Base-by-base conservation (phyloP, 1,140 invertebrate genomes). In the Potamilus streckersoni region DNA sequence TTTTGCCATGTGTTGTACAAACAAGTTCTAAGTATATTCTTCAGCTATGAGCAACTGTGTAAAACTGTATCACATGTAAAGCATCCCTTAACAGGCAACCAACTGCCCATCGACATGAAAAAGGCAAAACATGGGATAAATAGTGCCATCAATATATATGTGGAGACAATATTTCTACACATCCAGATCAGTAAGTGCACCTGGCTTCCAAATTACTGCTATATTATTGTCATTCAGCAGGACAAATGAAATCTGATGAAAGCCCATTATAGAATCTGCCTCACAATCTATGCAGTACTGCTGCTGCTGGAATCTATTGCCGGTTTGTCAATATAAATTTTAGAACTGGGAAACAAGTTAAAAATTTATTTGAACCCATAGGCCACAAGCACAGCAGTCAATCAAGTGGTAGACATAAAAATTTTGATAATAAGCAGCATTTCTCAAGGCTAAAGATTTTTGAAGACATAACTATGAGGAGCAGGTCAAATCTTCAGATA, bases 291-390 rank as follows among this genome's bases (percentile, higher is more conserved):
- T 17, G 66, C 38, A 64, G 76, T 17, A 73, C 70, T 38, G 80
- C 76, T 38, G 77, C 73, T 49, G 80, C 79, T 61, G 77, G 73
- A n/a, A 12, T 79, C 57, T 79, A 81, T 59, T 77, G 79, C 57
- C 72, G 76, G 27, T 8, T n/a, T 14, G 79, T 77, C 68, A 79
- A 64, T 59, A 67, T 73, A 0, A 81, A 76, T 62, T 81, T 81
- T 65, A 71, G 76, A 59, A 76, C 79, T 15, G 64, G 69, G 14
- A 81, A 69, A 67, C 16, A 49, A 15, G 67, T 72, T 5, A 65
- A 71, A 15, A 5, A 56, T n/a, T 17, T 14, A 12, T 80, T 63
- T 71, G 59, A 20, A 38, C 20, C 63, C 58, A 56, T 13, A 19
- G 20, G 64, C 20, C 17, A 56, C 11, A 12, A 14, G 15, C 17